A percentile compares a stretch with the other conserved stretches of the same genome.
Conservation (phyloP, 23 tunicate species). For the Clavelina lepadiformis region DNA sequence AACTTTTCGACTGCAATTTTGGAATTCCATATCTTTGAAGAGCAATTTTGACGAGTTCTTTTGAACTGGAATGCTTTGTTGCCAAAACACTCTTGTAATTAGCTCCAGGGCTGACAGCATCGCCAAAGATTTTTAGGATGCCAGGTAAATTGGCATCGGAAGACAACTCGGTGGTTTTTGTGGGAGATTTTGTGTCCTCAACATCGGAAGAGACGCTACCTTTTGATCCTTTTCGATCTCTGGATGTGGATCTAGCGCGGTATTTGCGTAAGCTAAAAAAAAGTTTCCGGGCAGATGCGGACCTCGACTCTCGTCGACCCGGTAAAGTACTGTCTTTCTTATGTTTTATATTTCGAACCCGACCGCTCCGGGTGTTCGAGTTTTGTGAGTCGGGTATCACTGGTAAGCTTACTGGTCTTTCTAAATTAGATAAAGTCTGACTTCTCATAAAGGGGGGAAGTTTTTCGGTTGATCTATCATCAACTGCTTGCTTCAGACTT, state of each 20-base stretch:
- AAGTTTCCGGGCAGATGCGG: constrained; percentile 69
- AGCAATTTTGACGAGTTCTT: constrained; percentile 78
- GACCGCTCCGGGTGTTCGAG: constrained; percentile 27
- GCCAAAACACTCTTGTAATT: constrained; percentile 94
- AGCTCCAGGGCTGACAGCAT: constrained; percentile 84
- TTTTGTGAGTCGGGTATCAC: no score
- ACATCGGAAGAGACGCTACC: constrained; percentile 1
- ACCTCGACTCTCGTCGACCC: constrained; percentile 14
- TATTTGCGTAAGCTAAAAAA: constrained; percentile 64
- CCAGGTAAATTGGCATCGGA: constrained; percentile 72
- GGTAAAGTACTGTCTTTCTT: constrained; percentile 14
- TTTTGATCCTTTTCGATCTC: constrained; percentile 27
- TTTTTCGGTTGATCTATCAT: no score
- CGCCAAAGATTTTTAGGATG: constrained; percentile 85
- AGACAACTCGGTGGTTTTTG: constrained; percentile 40
- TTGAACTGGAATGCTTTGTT: constrained; percentile 64
- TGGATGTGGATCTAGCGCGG: constrained; percentile 66
- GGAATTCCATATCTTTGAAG: constrained; percentile 68
- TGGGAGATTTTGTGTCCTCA: not conserved
- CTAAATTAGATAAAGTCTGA: no score
- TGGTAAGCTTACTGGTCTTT: no score
- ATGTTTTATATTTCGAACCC: constrained; percentile 40
- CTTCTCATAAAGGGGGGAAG: no score
- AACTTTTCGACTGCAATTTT: constrained; percentile 26
- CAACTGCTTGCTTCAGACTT: no score